Conservation (phyloP, 1,140 invertebrate genomes). For the Drosophila eugracilis region DNA sequence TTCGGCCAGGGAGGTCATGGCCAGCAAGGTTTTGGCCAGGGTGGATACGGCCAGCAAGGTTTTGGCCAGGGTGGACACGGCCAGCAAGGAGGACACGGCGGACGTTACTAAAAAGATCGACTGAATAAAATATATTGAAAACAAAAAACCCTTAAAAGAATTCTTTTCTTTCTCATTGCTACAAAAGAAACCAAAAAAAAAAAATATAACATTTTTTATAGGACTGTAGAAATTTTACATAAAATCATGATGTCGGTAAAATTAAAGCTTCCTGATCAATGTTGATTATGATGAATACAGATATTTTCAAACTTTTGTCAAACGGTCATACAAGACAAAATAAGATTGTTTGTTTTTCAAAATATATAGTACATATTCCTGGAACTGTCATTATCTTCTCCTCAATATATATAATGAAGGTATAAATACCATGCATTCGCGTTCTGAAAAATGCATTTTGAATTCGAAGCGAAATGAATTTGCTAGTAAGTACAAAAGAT, state of each 20-base stretch:
- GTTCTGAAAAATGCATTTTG: neutral
- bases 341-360: no score
- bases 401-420: neutral
- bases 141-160: neutral
- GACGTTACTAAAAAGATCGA: conserved; percentile 22
- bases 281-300: no score
- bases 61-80: conserved; percentile 3
- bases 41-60: conserved; percentile 23
- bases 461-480: conserved; percentile 20
- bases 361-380: neutral
- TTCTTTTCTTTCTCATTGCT: neutral
- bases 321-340: no score
- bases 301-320: no score
- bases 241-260: no score
- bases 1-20: conserved; percentile 21
- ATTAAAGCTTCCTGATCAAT: no score
- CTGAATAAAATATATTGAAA: conserved; percentile 16
- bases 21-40: conserved; percentile 32
- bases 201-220: no score
- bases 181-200: no score
- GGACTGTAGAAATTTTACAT: no score
- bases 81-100: conserved; percentile 22
- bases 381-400: neutral
- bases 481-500: conserved; percentile 17
- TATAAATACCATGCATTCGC: conserved; percentile 5